Evolutionary conservation across 2,888 invertebrate genomes (phyloP).

Genomic region (Cheilosia variabilis): DNA sequence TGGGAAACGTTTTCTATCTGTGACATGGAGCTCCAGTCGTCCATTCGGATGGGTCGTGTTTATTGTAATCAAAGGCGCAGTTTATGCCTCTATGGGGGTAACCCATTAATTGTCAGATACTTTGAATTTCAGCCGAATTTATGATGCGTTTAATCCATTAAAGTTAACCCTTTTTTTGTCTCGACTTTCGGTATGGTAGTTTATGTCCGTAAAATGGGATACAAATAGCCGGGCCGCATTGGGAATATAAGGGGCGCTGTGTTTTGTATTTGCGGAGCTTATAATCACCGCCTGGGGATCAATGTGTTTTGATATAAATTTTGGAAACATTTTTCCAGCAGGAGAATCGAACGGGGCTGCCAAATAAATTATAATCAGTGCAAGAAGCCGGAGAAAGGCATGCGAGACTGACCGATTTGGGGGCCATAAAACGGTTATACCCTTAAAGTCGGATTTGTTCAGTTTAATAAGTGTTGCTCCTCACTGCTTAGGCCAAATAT

Average conservation of each 20-base stretch:
- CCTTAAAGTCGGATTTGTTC: not conserved
- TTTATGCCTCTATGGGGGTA: not conserved
- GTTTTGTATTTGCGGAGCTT: conserved; percentile 33
- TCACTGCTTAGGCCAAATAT: not conserved
- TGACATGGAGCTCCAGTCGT: conserved; percentile 26
- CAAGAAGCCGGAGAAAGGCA: conserved; percentile 25
- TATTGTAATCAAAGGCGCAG: conserved; percentile 39
- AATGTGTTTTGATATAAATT: conserved; percentile 63
- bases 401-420: conserved; percentile 59
- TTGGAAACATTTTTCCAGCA: conserved; percentile 50
- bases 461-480: not conserved
- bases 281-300: conserved; percentile 72
- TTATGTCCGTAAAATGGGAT: conserved; percentile 36
- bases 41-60: conserved; percentile 43
- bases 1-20: conserved; percentile 31
- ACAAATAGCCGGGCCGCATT: conserved; percentile 27
- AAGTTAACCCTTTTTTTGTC: conserved; percentile 57
- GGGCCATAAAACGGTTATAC: conserved; percentile 55
- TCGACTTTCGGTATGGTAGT: conserved; percentile 10
- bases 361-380: conserved; percentile 64
- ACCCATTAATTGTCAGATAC: conserved; percentile 65
- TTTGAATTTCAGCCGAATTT: conserved; percentile 69
- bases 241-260: not conserved
- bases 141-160: conserved; percentile 71
- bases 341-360: conserved; percentile 25